These are phyloP conservation scores for Drosophila prosaltans DNA, from an alignment of 1,140 invertebrate genomes.

Conservation along the genomic window DNA sequence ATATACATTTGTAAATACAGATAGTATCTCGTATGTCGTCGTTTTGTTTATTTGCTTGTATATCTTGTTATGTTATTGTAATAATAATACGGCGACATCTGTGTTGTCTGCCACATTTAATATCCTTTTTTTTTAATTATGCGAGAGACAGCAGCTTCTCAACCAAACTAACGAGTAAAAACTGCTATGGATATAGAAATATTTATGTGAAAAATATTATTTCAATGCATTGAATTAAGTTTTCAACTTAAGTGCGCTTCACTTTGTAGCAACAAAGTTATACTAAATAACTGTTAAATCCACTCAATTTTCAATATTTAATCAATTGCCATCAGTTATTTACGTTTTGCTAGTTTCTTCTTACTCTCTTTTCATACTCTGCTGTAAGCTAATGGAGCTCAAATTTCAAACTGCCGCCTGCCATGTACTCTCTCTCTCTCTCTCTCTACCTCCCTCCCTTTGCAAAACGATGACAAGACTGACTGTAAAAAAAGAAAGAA, in stretches of 20 bases:
- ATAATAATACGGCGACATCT: constrained; percentile 22
- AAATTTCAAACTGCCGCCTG: constrained; percentile 29
- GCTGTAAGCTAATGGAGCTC: constrained; percentile 43
- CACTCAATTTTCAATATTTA: constrained; percentile 44
- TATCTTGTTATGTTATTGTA: constrained; percentile 17
- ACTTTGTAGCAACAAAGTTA: constrained; percentile 25
- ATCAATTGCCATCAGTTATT: constrained; percentile 42
- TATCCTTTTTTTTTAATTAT: constrained; percentile 47
- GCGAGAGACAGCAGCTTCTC: neutral
- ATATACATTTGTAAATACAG: no score
- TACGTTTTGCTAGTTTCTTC: constrained; percentile 10
- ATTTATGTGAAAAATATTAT: neutral
- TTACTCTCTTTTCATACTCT: constrained; percentile 1
- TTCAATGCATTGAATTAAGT: neutral
- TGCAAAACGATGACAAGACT: neutral
- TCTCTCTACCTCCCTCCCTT: neutral
- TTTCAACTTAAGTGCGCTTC: constrained; percentile 3
- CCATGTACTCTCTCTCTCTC: neutral
- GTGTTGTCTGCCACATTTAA: constrained; percentile 30
- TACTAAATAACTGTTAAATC: constrained; percentile 13
- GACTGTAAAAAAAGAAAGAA: neutral
- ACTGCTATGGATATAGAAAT: neutral
- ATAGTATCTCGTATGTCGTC: no score
- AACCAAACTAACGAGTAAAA: neutral
- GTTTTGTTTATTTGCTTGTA: no score